phyloP scores from a whole-genome alignment of 1,140 invertebrate species.

The Zaprionus vittiger region DNA sequence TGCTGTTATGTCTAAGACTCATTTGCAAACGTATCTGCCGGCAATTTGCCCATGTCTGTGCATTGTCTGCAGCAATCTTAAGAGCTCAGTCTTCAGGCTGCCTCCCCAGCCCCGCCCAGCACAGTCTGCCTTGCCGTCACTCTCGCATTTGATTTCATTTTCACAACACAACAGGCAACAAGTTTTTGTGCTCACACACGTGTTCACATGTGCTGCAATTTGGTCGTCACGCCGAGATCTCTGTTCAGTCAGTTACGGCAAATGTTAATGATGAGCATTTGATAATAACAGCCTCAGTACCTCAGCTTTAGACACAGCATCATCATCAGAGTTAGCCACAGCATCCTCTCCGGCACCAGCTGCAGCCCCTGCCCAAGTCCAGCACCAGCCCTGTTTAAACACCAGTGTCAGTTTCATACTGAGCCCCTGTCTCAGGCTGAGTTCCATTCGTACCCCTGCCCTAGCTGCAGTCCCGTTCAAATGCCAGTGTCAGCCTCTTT shows the following conservation, averaged over 20 bases:
- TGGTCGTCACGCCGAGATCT: constrained; percentile 74
- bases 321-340: not conserved
- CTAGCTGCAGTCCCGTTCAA: too few relatives aligned
- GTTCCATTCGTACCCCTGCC: too few relatives aligned
- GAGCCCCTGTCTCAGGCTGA: too few relatives aligned
- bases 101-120: not conserved
- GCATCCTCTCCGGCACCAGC: not conserved
- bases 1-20: constrained; percentile 60
- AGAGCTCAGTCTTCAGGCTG: constrained; percentile 11
- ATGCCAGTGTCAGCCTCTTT: too few relatives aligned
- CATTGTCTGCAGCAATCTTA: constrained; percentile 57
- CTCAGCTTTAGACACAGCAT: not conserved
- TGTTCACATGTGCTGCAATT: constrained; percentile 77
- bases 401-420: too few relatives aligned
- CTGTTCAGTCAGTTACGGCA: constrained; percentile 29
- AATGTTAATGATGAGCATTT: constrained; percentile 80
- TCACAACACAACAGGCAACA: constrained; percentile 55
- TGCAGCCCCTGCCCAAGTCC: constrained; percentile 11
- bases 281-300: constrained; percentile 59
- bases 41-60: constrained; percentile 64
- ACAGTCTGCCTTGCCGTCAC: constrained; percentile 10
- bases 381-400: too few relatives aligned
- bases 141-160: constrained; percentile 77
- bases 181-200: constrained; percentile 49
- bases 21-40: constrained; percentile 77